Percentiles rank a stretch among this genome's conserved stretches.
These are phyloP conservation scores for Varanus komodoensis DNA, from an alignment of 2,113 vertebrate genomes.

Conservation along the genomic window DNA sequence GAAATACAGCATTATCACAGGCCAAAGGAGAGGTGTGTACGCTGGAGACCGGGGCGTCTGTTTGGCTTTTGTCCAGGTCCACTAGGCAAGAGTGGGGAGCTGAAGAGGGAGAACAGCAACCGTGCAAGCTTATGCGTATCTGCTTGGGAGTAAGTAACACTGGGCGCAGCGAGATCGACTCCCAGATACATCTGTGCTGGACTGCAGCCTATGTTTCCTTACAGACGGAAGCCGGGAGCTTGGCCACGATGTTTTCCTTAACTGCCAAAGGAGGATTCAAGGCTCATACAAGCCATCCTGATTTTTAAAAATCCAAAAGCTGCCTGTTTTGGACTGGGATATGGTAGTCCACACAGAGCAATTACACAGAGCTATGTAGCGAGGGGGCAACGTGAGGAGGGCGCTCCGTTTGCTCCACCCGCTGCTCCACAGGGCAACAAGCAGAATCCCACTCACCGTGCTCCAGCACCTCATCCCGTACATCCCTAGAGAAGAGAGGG, in stretches of 20 bases:
- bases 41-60: background rate
- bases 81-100: too few relatives aligned
- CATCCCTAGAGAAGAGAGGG: slow-evolving; percentile 78
- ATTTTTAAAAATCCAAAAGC: background rate
- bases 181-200: too few relatives aligned
- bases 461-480: slow-evolving; percentile 92
- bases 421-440: background rate
- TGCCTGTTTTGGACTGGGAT: background rate
- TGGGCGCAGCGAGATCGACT: too few relatives aligned
- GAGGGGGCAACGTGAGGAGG: background rate
- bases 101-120: too few relatives aligned
- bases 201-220: background rate
- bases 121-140: too few relatives aligned
- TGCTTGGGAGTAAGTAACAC: too few relatives aligned
- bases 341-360: too few relatives aligned
- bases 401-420: background rate
- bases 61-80: too few relatives aligned
- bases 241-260: background rate
- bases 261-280: background rate
- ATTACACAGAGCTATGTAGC: background rate
- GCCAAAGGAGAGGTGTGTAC: background rate
- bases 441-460: slow-evolving; percentile 83
- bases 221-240: background rate
- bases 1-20: background rate
- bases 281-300: background rate